Evolutionary conservation across 2,888 invertebrate genomes (phyloP), one percentile per base, ranked within the genome.

Genomic region (Criorhina ranunculi): DNA sequence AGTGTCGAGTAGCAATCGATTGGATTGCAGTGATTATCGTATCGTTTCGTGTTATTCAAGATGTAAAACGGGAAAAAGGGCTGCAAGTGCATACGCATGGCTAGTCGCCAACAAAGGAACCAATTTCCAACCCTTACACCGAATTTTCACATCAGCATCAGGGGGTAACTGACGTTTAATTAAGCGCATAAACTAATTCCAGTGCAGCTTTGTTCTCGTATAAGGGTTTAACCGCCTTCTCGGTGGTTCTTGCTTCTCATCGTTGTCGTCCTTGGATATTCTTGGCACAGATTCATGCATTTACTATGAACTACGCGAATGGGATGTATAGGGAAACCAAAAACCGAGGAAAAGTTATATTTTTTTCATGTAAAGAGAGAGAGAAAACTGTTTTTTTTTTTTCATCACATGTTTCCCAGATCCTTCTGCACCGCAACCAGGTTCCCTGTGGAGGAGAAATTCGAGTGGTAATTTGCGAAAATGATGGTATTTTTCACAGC

Each of bases 401-500:
- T n/a, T n/a, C n/a, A n/a, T n/a, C 75, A 46, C 37, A 31, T 42
- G 35, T 67, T 67, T 40, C 31, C 17, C 4, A 19, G 59, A 19
- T 59, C 40, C 17, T 31, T 8, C 29, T 24, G 24, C 24, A 4
- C 24, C 24, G 2, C 24, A 1, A 24, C 24, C 2, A 24, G 35
- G 37, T n/a, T 29, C 46, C 44, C 19, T 11, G 33, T 17, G 31
- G 49, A 17, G 35, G 37, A 40, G 76, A 66, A 59, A 66, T 76
- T 72, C 40, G 40, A 51, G 62, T 66, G 64, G 73, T 83, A 83
- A 73, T 83, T 78, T 49, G 73, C 40, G 42, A 60, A 67, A 62
- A 64, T 70, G 55, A 62, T 59, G 67, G 57, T 42, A 73, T 62
- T 78, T 79, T 72, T 83, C 83, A 83, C 79, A 79, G 79, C 60